Evolutionary conservation across 2,113 vertebrate species (phyloP), one percentile per base, ranked within the genome.

Genomic region (Polyodon spathula): DNA sequence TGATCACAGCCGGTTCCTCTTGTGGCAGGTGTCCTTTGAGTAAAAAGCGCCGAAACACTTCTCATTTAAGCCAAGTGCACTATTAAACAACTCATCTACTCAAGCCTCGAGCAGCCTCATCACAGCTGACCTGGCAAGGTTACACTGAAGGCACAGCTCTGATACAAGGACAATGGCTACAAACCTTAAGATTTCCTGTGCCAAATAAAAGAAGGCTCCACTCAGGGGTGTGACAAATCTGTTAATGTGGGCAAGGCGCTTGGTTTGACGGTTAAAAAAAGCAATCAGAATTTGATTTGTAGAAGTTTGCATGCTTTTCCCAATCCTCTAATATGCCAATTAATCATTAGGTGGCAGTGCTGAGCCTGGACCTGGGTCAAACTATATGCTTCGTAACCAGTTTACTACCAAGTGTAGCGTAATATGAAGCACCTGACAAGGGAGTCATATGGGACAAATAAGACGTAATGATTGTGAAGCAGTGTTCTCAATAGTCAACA

Each of bases 381-480:
- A 58, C 40, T 16, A 37, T 41, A 10, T 15, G 40, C 39, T 15
- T 16, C 40, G 11, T 39, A n/a, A 40, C 55, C 5, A 40, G 39
- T n/a, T 8, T 41, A 41, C 39, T 58, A 38, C 38, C 40, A 58
- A 12, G 56, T 10, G 15, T 16, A n/a, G n/a, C 39, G 15, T 58
- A 42, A 58, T 58, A 41, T 15, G 56, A 58, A 58, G 40, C 56
- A 58, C 56, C 56, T 58, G 56, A 37, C 40, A 41, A 58, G n/a
- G 38, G 39, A 42, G 37, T 41, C 56, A 40, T 8, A 58, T 41
- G 56, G 56, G 38, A 58, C 5, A 50, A 41, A 41, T 17, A 16
- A 16, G 11, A 41, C 39, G 15, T 58, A n/a, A 41, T 58, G 39
- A 15, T 14, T 41, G 40, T 58, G 40, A 8, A 40, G 39, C 5